Evolutionary conservation across 2,888 invertebrate genomes (phyloP).

Genomic region (Harpalus rufipes): DNA sequence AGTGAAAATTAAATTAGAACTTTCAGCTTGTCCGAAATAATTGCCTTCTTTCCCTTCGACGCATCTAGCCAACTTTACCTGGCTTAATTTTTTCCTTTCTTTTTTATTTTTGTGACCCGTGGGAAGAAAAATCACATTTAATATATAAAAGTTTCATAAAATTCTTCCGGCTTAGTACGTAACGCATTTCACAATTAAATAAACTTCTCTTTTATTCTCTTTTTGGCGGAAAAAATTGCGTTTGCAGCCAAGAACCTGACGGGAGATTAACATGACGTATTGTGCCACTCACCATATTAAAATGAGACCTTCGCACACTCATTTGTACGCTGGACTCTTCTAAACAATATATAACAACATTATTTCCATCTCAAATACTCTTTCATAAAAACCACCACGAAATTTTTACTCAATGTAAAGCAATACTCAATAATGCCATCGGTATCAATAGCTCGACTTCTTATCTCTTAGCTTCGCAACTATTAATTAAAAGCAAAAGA

Average conservation of each 20-base stretch:
- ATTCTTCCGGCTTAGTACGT: slow-evolving; percentile 51
- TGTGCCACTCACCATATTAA: slow-evolving; percentile 33
- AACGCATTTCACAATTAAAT: slow-evolving; percentile 55
- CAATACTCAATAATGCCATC: no score
- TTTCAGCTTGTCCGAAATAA: slow-evolving; percentile 63
- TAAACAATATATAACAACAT: neutral
- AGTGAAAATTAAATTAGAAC: slow-evolving; percentile 65
- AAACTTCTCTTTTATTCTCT: slow-evolving; percentile 49
- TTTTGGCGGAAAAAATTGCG: slow-evolving; percentile 41
- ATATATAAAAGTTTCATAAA: slow-evolving; percentile 59
- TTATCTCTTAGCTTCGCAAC: no score
- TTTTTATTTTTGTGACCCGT: slow-evolving; percentile 46
- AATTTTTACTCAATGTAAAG: no score
- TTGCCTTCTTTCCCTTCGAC: slow-evolving; percentile 54
- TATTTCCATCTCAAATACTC: no score
- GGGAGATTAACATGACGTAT: slow-evolving; percentile 43
- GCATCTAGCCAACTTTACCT: slow-evolving; percentile 27
- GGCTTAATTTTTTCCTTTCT: slow-evolving; percentile 56
- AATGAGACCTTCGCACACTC: neutral
- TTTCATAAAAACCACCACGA: no score
- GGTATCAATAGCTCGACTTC: no score
- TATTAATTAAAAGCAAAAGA: neutral
- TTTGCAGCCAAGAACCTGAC: slow-evolving; percentile 25
- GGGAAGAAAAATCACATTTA: slow-evolving; percentile 57
- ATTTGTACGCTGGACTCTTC: neutral